These are phyloP conservation scores for Acropternis orthonyx DNA, from an alignment of 2,797 vertebrate genomes.

Conservation along the genomic window DNA sequence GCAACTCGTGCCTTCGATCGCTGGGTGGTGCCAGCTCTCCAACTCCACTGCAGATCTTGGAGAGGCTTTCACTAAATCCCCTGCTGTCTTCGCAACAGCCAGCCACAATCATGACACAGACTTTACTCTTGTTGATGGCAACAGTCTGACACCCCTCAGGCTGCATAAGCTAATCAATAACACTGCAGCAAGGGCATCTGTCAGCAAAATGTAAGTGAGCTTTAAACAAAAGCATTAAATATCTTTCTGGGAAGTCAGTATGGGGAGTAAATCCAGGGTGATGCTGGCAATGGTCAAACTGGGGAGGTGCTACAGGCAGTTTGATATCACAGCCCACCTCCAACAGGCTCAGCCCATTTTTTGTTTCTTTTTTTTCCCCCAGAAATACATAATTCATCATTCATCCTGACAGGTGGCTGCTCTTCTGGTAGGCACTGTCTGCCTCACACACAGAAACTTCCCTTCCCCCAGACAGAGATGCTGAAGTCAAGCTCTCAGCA, in stretches of 20 bases:
- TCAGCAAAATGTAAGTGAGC: not conserved
- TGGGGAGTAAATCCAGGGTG: not conserved
- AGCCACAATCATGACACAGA: not conserved
- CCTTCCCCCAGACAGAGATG: not conserved
- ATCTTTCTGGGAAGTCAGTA: not conserved
- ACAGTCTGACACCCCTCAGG: not conserved
- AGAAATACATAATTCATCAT: not conserved
- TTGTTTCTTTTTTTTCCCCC: not conserved
- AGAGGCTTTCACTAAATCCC: not conserved
- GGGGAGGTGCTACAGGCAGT: not conserved
- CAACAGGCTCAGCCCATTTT: not conserved
- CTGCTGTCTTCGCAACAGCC: not conserved
- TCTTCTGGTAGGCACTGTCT: not conserved
- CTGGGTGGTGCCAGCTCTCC: not conserved
- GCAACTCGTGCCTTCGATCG: fast-evolving
- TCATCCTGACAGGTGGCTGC: not conserved
- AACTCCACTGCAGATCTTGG: not conserved
- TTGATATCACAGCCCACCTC: not conserved
- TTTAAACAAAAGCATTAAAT: not conserved
- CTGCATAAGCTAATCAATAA: not conserved
- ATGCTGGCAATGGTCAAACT: not conserved
- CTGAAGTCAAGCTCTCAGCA: not conserved
- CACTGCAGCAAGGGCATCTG: not conserved
- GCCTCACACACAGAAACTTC: not conserved
- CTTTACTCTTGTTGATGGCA: not conserved